Base-by-base conservation (phyloP, 2,888 invertebrate genomes). In the Leptinotarsa peninsularis region DNA sequence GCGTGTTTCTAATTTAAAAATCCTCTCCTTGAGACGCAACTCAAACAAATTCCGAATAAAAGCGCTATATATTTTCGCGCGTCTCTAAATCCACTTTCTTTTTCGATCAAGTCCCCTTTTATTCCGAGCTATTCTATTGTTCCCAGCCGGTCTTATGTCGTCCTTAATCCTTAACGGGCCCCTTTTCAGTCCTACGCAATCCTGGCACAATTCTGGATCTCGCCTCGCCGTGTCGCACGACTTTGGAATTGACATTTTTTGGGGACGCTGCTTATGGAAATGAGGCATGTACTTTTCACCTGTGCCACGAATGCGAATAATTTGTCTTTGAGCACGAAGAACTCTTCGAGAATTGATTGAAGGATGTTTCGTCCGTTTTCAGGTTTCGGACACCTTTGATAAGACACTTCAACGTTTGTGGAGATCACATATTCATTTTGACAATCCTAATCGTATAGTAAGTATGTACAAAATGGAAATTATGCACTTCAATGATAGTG, bases 21-120 rank as follows among this genome's bases (percentile, higher is more conserved):
- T 79, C 80, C 73, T 76, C 72, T 78, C 73, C 66, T 76, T 71
- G 73, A 71, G 79, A 80, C 78, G 73, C 77, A 78, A 76, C 79
- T 80, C 79, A 80, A 81, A 82, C 83, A 83, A 81, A 83, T 82
- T 79, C 79, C 67, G 81, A 79, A 82, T 83, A 83, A 83, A 82
- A 82, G 82, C 79, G 80, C 82, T 81, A 81, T 81, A 82, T 81
- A 82, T 82, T 79, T 78, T 79, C 76, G 78, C 74, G 77, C 79
- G 80, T 78, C 81, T 81, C 76, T 81, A 83, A 84, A 83, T 84
- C 84, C 81, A 84, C 82, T 84, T 84, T 84, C 84, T 84, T 85
- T 84, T 84, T 83, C 84, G 83, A 84, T 85, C 83, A 83, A 81
- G 79, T 79, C 81, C 79, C 82, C 79, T 72, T 82, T 83, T 81